phyloP scores from a whole-genome alignment of 2,797 vertebrate species.

The Esox masquinongy region DNA sequence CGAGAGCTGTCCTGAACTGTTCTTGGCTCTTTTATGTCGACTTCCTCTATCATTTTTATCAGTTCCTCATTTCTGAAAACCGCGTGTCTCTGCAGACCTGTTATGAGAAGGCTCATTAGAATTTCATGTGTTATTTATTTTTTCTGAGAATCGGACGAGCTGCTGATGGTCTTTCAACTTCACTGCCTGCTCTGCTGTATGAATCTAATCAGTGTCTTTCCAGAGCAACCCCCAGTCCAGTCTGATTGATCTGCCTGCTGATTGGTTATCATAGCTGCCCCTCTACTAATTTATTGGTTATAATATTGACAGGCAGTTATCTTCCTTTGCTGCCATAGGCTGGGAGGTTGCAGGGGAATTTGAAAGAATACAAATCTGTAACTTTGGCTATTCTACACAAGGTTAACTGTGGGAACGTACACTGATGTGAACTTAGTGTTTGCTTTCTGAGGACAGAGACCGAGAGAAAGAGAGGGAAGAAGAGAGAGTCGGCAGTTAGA shows the following conservation, averaged over 20 bases:
- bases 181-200: slow-evolving; percentile 5
- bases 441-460: slow-evolving; percentile 39
- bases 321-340: slow-evolving; percentile 22
- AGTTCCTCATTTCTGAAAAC: slow-evolving; percentile 27
- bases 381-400: slow-evolving; percentile 19
- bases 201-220: not conserved
- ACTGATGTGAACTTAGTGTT: slow-evolving; percentile 30
- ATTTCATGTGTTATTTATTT: slow-evolving; percentile 44
- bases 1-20: slow-evolving; percentile 31
- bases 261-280: slow-evolving; percentile 53
- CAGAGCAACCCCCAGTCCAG: slow-evolving; percentile 1
- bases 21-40: slow-evolving; percentile 29
- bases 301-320: slow-evolving; percentile 35
- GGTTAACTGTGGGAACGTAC: slow-evolving; percentile 35
- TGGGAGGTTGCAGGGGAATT: slow-evolving; percentile 31
- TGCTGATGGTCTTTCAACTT: slow-evolving; percentile 19
- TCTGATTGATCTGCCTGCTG: slow-evolving; percentile 50
- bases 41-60: slow-evolving; percentile 43
- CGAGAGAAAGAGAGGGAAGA: not conserved
- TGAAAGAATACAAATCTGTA: slow-evolving; percentile 52
- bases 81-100: slow-evolving; percentile 22
- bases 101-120: slow-evolving; percentile 37
- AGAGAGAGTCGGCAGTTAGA: too few species aligned
- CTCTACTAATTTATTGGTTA: slow-evolving; percentile 43
- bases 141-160: slow-evolving; percentile 23